Percentiles rank a stretch among this genome's conserved stretches.
Conservation (phyloP, 1,140 invertebrate genomes). For the Chlorops oryzae region DNA sequence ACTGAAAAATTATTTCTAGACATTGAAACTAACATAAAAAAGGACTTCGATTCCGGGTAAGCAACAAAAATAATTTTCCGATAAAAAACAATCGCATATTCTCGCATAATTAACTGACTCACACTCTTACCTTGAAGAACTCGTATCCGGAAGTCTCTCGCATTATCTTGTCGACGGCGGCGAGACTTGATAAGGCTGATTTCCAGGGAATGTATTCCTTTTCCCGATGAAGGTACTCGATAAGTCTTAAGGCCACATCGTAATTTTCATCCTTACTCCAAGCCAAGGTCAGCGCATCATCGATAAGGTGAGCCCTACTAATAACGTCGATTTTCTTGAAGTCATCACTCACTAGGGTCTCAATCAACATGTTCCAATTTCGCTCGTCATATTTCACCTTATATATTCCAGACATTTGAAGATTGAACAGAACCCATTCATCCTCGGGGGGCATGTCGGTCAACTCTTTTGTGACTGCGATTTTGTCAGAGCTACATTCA, state of each 20-base stretch:
- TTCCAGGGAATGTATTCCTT: constrained; percentile 62
- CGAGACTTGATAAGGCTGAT: constrained; percentile 56
- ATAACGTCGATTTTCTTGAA: constrained; percentile 57
- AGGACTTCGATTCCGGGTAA: no score
- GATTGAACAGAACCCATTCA: constrained; percentile 61
- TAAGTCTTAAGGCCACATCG: constrained; percentile 55
- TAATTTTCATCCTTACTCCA: constrained; percentile 64
- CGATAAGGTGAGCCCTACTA: constrained; percentile 73
- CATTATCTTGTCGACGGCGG: constrained; percentile 52
- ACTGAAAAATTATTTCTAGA: no score
- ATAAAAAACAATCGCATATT: no score
- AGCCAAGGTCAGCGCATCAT: constrained; percentile 71
- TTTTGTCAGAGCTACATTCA: constrained; percentile 39
- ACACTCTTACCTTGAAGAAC: constrained; percentile 53
- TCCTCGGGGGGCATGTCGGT: constrained; percentile 39
- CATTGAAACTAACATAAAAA: no score
- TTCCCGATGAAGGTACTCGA: constrained; percentile 61
- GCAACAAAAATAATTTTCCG: no score
- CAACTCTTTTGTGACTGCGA: constrained; percentile 30
- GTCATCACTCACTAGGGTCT: constrained; percentile 53
- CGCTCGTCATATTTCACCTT: constrained; percentile 68
- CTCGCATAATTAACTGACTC: no score
- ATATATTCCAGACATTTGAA: constrained; percentile 60
- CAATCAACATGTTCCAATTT: constrained; percentile 61
- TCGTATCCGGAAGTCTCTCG: constrained; percentile 52